Evolutionary conservation across 2,797 vertebrate species (phyloP).

Genomic region (Sebastes iracundus): DNA sequence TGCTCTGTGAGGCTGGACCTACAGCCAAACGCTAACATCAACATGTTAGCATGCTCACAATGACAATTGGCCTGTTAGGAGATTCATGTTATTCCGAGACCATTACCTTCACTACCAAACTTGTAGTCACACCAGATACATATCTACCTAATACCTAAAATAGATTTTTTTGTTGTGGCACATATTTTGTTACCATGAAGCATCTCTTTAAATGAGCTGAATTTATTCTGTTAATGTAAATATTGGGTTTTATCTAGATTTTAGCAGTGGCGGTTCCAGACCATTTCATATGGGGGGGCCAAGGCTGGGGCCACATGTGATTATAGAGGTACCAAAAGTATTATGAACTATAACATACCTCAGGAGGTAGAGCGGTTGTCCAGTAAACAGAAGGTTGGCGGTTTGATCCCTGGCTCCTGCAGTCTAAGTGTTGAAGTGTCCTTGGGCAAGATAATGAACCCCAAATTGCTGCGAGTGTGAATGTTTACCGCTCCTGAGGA

Average conservation of each 20-base stretch:
- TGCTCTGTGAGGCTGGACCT: no score
- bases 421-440: no score
- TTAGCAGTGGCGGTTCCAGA: not conserved
- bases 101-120: not conserved
- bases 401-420: no score
- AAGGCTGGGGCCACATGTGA: no score
- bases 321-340: no score
- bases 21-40: not conserved
- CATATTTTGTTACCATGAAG: not conserved
- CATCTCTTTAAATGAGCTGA: not conserved
- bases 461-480: no score
- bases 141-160: not conserved
- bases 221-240: not conserved
- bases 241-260: not conserved
- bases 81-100: not conserved
- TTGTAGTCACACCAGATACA: not conserved
- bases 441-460: no score
- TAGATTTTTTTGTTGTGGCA: not conserved
- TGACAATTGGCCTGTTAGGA: not conserved
- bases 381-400: no score
- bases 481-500: no score
- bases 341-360: no score
- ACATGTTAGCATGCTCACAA: not conserved
- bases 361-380: no score
- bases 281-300: no score